Base-by-base conservation (phyloP, 2,888 invertebrate species). In the Mellilla xanthometata region DNA sequence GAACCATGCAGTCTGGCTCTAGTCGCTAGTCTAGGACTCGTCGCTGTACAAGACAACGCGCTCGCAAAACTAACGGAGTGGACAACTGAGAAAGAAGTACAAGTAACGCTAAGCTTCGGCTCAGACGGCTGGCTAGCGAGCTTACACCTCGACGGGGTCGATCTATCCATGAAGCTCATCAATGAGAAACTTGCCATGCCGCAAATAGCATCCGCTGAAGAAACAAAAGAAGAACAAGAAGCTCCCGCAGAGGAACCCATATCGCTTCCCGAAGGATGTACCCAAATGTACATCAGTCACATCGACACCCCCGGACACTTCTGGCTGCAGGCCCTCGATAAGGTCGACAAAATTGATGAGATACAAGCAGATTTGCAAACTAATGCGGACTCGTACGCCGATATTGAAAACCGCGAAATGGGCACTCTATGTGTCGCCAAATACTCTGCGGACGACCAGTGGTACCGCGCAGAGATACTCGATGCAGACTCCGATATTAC, bases 401-500 rank as follows among this genome's bases (percentile, higher is more conserved):
- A 91, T 24, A 72, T 94, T 6, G 90, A 91, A 42, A 91, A 75
- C 39, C 89, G 92, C 1, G 91, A 92, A 31, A 84, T 92, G 42
- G 93, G 93, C 4, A 91, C 92, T 0, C 65, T 93, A 0, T 95
- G 95, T 60, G 90, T 93, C 33, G 97, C 97, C 0, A 93, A 94
- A 65, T 98, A 96, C 74, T 92, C 93, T 0, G 93, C 93, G 1
- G 97, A 98, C 69, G 94, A 94, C 27, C 92, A 92, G 53, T 99
- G 99, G 98, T 99, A 99, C 76, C 92, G 99, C 45, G 98, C 97
- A 0, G 93, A 93, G 68, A 94, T 99, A 5, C 91, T 97, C 27
- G 96, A 96, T 69, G 92, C 94, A 0, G 94, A 94, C 52, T 90
- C 92, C 3, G 95, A 95, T 52, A 93, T 95, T 26, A 95, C 93